Conservation (phyloP, 2,113 vertebrate genomes). For the Hymenochirus boettgeri region DNA sequence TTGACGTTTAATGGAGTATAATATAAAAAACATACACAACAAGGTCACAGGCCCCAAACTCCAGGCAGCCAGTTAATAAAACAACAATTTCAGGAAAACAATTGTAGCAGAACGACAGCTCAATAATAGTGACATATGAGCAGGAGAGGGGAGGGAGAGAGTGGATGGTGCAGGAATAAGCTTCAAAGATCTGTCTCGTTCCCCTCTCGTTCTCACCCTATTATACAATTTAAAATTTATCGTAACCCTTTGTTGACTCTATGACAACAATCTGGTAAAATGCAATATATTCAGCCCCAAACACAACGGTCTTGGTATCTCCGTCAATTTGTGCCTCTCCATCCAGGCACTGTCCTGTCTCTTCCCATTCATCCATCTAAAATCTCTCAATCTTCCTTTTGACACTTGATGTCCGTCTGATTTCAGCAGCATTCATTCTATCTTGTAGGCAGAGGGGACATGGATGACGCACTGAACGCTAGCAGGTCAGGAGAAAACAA, state of each 20-base stretch:
- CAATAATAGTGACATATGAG: constrained; percentile 43
- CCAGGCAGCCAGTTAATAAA: constrained; percentile 41
- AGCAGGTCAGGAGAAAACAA: too few relatives aligned
- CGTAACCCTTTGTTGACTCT: constrained; percentile 32
- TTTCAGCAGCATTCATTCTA: background rate
- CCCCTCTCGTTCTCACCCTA: constrained; percentile 1
- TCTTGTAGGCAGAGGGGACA: too few relatives aligned
- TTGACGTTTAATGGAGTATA: constrained; percentile 17
- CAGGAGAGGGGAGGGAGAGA: constrained; percentile 29
- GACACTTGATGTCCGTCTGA: too few relatives aligned
- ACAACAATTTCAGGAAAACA: constrained; percentile 43
- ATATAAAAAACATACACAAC: constrained; percentile 32
- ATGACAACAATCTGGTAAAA: too few relatives aligned
- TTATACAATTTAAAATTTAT: constrained; percentile 1
- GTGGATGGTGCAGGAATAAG: constrained; percentile 12
- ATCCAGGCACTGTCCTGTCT: background rate
- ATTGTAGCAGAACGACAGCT: constrained; percentile 43
- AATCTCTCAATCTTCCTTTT: background rate
- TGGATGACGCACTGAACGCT: too few relatives aligned
- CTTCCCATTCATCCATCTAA: background rate
- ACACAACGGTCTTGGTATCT: too few relatives aligned
- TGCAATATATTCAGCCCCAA: background rate
- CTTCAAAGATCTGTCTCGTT: constrained; percentile 23
- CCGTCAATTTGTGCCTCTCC: background rate
- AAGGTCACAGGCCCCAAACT: constrained; percentile 39